Evolutionary conservation across 2,797 vertebrate genomes (phyloP), one percentile per base, ranked within the genome.

Genomic region (Micrastur ruficollis): DNA sequence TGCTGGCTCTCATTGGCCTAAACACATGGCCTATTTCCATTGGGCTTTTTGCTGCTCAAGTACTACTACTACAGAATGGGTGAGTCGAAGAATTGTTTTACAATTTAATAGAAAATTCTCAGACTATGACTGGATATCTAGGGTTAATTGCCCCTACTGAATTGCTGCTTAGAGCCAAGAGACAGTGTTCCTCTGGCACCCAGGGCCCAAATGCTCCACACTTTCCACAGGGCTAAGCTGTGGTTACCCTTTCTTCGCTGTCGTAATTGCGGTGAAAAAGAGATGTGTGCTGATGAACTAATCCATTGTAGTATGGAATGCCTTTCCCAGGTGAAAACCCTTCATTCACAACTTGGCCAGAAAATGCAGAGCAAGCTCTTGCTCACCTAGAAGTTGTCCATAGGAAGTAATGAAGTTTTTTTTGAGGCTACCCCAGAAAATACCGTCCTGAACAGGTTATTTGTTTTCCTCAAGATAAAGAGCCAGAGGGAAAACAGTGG

Each of bases 21-120:
- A 70, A 20, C 4, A 2, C 0, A 1, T 20, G 44, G 31, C n/a
- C 42, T n/a, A 0, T 47, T 68, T 75, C 53, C 8, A 5, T 3
- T 23, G 52, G 46, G 46, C 20, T 31, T 56, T 66, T 50, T 70
- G 27, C 19, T 81, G 27, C 53, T 53, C 13, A 44, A n/a, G n/a
- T 18, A 16, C 32, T 61, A 7, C 52, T 61, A 1, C 56, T 68
- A 12, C 15, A 9, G 56, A n/a, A 38, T 14, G 59, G 16, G 4
- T 27, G 63, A 86, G 34, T n/a, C 5, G 5, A 46, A n/a, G 8
- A 59, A 14, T 20, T 56, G 17, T 8, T 70, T 66, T 84, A 63
- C 23, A 31, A 1, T 68, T 53, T 47, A 31, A 31, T 11, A 68
- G 49, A 61, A 58, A 65, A 44, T 42, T 18, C 13, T 62, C 23